Conservation (phyloP, 1,140 invertebrate species). For the Centruroides sculpturatus region DNA sequence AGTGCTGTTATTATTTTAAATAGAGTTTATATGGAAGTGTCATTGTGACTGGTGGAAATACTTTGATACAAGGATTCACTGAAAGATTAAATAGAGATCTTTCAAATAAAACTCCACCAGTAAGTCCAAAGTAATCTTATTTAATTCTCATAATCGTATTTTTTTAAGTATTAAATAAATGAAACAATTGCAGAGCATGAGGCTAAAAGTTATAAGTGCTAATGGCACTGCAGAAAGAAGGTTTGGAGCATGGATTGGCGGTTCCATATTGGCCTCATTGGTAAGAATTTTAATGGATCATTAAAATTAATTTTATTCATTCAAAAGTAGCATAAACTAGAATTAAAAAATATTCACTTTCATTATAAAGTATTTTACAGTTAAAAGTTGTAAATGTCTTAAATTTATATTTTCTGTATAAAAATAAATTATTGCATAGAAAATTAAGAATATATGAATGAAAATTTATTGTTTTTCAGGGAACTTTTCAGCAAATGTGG, state of each 20-base stretch:
- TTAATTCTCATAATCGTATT: background rate
- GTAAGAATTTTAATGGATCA: conserved; percentile 20
- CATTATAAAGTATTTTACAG: too few species aligned
- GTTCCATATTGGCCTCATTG: conserved; percentile 85
- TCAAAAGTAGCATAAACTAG: too few species aligned
- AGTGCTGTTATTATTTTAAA: too few species aligned
- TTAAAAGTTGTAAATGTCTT: too few species aligned
- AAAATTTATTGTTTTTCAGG: conserved; percentile 27
- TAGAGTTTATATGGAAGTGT: conserved; percentile 65
- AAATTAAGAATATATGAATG: too few species aligned
- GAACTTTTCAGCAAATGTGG: conserved; percentile 97
- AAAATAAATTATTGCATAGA: too few species aligned
- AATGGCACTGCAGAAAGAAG: conserved; percentile 66
- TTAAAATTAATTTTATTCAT: too few species aligned
- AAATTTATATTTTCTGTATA: too few species aligned
- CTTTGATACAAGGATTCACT: conserved; percentile 65
- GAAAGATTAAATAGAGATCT: conserved; percentile 80
- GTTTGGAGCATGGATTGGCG: conserved; percentile 92
- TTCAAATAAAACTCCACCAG: conserved; percentile 68
- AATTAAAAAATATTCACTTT: too few species aligned
- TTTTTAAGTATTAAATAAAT: background rate
- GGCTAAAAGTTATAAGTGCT: conserved; percentile 70
- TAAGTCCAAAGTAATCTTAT: conserved; percentile 23
- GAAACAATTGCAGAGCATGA: conserved; percentile 43
- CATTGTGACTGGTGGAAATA: conserved; percentile 78